Percentiles rank a stretch among this genome's conserved stretches.
These are phyloP conservation scores for Cheilosia pagana DNA, from an alignment of 2,888 invertebrate genomes.

Conservation along the genomic window DNA sequence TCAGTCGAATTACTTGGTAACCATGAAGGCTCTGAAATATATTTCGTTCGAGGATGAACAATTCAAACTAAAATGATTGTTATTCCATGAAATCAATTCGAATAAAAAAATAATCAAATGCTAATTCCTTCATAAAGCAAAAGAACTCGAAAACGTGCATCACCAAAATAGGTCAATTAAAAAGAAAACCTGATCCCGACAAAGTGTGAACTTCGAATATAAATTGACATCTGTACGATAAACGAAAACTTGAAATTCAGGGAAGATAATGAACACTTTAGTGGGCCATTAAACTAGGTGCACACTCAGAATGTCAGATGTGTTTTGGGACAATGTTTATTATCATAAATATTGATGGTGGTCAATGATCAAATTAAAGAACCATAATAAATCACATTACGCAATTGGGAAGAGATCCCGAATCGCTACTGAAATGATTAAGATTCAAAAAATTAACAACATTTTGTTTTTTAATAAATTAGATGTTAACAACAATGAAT, in stretches of 20 bases:
- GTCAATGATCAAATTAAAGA: conserved; percentile 1
- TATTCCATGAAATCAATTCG: conserved; percentile 9
- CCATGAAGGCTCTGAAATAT: conserved; percentile 4
- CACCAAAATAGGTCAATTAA: conserved; percentile 65
- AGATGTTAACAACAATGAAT: conserved; percentile 22
- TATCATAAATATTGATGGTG: conserved; percentile 9
- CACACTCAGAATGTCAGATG: conserved; percentile 17
- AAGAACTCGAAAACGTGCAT: conserved; percentile 41
- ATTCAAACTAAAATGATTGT: conserved; percentile 31
- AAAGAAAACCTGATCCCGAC: conserved; percentile 30
- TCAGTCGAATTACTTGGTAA: conserved; percentile 17
- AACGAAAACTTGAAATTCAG: conserved; percentile 25
- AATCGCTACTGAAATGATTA: background rate
- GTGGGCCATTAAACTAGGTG: conserved; percentile 24
- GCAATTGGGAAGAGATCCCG: background rate
- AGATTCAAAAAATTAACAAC: conserved; percentile 10
- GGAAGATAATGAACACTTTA: conserved; percentile 29
- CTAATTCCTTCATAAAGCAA: conserved; percentile 25
- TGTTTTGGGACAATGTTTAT: background rate
- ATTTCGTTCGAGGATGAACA: background rate
- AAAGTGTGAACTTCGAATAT: conserved; percentile 34
- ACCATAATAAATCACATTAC: conserved; percentile 17
- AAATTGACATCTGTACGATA: conserved; percentile 29
- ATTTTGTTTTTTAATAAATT: background rate
- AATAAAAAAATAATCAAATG: conserved; percentile 22